A percentile compares a stretch with the other conserved stretches of the same genome.
phyloP scores from a whole-genome alignment of 2,797 vertebrate genomes.

The Chelmon rostratus region DNA sequence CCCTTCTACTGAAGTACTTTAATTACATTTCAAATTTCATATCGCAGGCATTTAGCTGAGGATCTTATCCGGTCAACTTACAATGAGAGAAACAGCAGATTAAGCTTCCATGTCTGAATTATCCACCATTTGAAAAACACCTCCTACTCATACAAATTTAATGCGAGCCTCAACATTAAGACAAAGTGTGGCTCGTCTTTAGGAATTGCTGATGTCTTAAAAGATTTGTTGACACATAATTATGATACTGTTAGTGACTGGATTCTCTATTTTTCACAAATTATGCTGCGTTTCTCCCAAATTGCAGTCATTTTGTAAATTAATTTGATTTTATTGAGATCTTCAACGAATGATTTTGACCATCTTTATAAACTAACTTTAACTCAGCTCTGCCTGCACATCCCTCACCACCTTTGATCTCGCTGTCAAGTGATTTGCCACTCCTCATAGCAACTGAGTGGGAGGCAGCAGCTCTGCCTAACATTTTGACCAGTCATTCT shows the following conservation, averaged over 20 bases:
- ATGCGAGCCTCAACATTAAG: constrained; percentile 2
- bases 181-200: constrained; percentile 15
- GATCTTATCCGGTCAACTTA: constrained; percentile 45
- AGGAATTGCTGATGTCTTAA: constrained; percentile 6
- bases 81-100: constrained; percentile 48
- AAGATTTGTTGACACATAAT: constrained; percentile 19
- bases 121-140: constrained; percentile 31
- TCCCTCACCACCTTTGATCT: background rate
- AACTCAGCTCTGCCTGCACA: background rate
- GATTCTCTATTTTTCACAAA: background rate
- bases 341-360: background rate
- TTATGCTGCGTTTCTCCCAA: background rate
- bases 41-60: constrained; percentile 48
- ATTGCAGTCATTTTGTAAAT: background rate
- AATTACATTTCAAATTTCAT: constrained; percentile 59
- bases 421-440: background rate
- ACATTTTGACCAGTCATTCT: background rate
- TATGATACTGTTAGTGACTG: background rate
- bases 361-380: background rate
- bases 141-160: constrained; percentile 33
- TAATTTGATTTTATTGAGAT: background rate
- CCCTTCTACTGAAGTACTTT: constrained; percentile 43
- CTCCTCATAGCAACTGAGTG: background rate
- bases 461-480: background rate
- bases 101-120: constrained; percentile 45